Base-by-base conservation (phyloP, 23 tunicate species). In the Trididemnum miniatum region DNA sequence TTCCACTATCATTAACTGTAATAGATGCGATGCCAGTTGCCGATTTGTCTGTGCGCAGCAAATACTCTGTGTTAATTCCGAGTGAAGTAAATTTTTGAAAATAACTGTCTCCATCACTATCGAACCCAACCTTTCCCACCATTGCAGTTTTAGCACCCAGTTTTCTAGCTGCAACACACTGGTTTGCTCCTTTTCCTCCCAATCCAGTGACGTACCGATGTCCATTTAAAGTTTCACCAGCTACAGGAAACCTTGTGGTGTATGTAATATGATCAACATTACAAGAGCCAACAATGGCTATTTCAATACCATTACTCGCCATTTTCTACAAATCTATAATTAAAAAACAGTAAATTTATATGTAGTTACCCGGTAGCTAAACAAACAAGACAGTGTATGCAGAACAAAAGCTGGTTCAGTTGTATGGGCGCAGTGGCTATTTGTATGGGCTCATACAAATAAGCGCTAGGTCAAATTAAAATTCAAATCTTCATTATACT, bases 181-280 rank as follows among this genome's bases (percentile, higher is more conserved):
- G 98, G 60, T 94, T 94, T n/a, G 94, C 95, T 15, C 98, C 98
- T 85, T 94, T 94, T 1, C 98, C 98, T 25, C 98, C 98, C 59
- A 80, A 85, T 15, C 98, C 98, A 51, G 72, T 84, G 15, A 79
- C 89, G 76, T 80, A 82, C 35, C 34, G 65, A 31, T 29, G 2
- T 27, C 97, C 97, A 72, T 82, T 83, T 20, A 92, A 44, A 1
- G 97, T 92, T 79, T 92, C 97, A 4, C 97, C 97, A 2, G 89
- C 72, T 1, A 29, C 18, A 50, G 97, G 97, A 27, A 92, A 72
- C 75, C 89, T 52, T 9, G 89, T 67, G 32, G 84, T 74, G 57
- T 92, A 92, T 22, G 85, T 71, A 35, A 87, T 87, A 37, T 62
- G 86, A 72, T 92, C 97, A 74, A 88, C 85, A 50, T 87, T 92